Evolutionary conservation across 2,113 vertebrate species (phyloP).

Genomic region (Cephalopholis sonnerati): DNA sequence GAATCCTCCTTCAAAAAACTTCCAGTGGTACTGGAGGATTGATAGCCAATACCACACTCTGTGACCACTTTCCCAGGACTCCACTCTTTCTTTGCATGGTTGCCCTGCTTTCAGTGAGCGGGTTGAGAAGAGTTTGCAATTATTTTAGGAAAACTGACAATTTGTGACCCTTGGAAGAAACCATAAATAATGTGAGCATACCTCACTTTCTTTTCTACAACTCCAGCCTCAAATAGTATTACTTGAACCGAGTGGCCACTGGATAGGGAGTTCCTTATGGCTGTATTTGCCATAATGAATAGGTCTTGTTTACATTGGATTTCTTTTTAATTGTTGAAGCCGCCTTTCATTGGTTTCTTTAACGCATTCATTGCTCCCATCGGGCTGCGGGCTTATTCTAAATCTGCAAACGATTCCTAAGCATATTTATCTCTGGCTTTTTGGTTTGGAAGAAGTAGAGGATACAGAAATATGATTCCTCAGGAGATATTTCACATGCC

Average conservation of each 20-base stretch:
- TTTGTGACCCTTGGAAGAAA: conserved; percentile 51
- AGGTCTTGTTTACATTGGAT: conserved; percentile 65
- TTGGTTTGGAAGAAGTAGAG: conserved; percentile 52
- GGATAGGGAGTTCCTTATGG: conserved; percentile 37
- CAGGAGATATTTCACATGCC: conserved; percentile 42
- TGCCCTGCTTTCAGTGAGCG: conserved; percentile 9
- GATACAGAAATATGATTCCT: conserved; percentile 66
- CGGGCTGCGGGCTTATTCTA: conserved; percentile 52
- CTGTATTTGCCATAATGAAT: conserved; percentile 58
- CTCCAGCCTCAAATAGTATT: conserved; percentile 41
- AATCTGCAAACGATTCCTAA: conserved; percentile 62
- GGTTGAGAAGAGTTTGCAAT: conserved; percentile 29
- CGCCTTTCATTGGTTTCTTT: conserved; percentile 39
- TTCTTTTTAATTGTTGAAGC: conserved; percentile 41
- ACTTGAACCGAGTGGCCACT: conserved; percentile 32
- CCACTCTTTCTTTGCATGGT: conserved; percentile 32
- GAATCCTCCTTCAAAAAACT: conserved; percentile 43
- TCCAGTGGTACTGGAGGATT: conserved; percentile 24
- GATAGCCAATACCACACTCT: conserved; percentile 54
- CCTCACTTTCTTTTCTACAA: conserved; percentile 40
- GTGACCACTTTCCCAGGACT: conserved; percentile 61
- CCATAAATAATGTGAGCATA: conserved; percentile 51
- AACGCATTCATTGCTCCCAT: conserved; percentile 48
- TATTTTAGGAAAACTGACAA: conserved; percentile 57
- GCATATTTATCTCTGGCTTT: conserved; percentile 66